A percentile compares a stretch with the other conserved stretches of the same genome.
phyloP scores from a whole-genome alignment of 2,797 vertebrate species.

The Melanotaenia nigrans region DNA sequence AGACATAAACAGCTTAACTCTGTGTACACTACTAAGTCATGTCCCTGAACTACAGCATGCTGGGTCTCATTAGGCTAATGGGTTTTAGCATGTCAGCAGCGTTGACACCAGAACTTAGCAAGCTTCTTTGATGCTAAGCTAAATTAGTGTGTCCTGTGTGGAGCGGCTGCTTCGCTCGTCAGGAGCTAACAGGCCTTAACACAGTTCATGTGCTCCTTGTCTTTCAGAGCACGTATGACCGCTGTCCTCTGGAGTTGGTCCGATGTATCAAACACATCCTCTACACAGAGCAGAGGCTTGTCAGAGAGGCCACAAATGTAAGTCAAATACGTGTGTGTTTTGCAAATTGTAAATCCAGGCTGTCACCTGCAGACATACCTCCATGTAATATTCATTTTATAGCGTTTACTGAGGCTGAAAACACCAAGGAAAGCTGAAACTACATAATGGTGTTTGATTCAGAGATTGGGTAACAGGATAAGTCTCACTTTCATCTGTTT shows the following conservation, averaged over 20 bases:
- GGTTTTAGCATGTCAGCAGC: slow-evolving; percentile 48
- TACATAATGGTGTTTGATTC: slow-evolving; percentile 34
- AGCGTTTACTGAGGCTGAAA: slow-evolving; percentile 4
- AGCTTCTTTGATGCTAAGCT: slow-evolving; percentile 51
- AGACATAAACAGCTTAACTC: slow-evolving; percentile 30
- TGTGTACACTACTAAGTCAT: slow-evolving; percentile 45
- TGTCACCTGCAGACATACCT: slow-evolving; percentile 10
- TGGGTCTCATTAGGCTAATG: slow-evolving; percentile 70
- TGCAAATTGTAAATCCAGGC: background rate
- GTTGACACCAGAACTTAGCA: slow-evolving; percentile 46
- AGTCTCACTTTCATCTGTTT: slow-evolving; percentile 18
- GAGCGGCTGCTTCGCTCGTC: slow-evolving; percentile 47
- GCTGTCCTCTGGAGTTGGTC: slow-evolving; percentile 95
- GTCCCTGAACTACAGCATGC: slow-evolving; percentile 38
- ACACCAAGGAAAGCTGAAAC: slow-evolving; percentile 20
- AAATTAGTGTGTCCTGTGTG: slow-evolving; percentile 72
- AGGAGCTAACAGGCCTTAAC: slow-evolving; percentile 71
- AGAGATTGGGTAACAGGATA: slow-evolving; percentile 28
- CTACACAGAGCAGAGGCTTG: slow-evolving; percentile 95
- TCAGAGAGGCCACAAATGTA: slow-evolving; percentile 94
- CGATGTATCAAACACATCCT: slow-evolving; percentile 97
- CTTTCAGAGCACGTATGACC: slow-evolving; percentile 94
- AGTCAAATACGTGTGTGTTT: slow-evolving; percentile 65
- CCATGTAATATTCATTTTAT: slow-evolving; percentile 36
- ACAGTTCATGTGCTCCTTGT: slow-evolving; percentile 70